Conservation (phyloP, 2,797 vertebrate species). For the Acomys russatus region DNA sequence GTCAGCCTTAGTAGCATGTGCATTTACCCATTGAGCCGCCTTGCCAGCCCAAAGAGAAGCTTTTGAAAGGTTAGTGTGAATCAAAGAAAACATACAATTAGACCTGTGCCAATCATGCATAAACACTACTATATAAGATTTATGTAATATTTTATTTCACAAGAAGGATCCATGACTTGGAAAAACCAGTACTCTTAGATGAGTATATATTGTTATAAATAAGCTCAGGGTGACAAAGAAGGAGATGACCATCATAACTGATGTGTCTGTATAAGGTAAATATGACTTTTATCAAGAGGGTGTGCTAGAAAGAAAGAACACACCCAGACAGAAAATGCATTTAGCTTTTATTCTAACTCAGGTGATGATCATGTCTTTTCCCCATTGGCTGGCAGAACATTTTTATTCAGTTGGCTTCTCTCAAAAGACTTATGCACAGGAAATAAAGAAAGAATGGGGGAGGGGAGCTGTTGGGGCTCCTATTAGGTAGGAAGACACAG, state of each 20-base stretch:
- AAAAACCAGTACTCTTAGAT: not conserved
- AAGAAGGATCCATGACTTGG: not conserved
- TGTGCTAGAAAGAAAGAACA: not conserved
- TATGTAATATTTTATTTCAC: slow-evolving; percentile 19
- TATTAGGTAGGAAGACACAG: not conserved
- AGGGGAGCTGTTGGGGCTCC: not conserved
- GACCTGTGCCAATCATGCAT: not conserved
- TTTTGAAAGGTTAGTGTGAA: not conserved
- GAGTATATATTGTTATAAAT: not conserved
- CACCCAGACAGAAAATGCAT: not conserved
- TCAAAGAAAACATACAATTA: not conserved
- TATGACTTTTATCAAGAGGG: not conserved
- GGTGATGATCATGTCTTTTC: not conserved
- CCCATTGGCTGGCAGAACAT: not conserved
- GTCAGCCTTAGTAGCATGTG: no score
- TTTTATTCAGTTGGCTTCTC: not conserved
- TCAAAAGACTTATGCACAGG: not conserved
- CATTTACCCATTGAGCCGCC: no score
- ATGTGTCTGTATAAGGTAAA: not conserved
- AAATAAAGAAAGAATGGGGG: not conserved
- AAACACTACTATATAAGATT: not conserved
- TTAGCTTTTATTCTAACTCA: not conserved
- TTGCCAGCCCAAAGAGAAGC: no score
- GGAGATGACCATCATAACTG: not conserved
- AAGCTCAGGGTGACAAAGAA: not conserved